phyloP scores from a whole-genome alignment of 1,140 invertebrate species.

The Ruditapes philippinarum region DNA sequence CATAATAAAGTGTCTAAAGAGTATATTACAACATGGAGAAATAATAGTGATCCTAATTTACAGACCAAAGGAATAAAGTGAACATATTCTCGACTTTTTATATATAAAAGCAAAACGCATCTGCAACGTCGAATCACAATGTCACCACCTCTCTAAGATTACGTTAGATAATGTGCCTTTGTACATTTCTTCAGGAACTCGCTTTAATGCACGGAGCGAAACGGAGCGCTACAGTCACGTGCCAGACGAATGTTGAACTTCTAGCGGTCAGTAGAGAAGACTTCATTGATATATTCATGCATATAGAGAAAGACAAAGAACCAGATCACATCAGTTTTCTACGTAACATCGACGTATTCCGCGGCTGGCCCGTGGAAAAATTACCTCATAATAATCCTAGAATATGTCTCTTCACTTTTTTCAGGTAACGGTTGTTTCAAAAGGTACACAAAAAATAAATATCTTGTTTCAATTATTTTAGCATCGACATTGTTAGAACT shows the following conservation, averaged over 20 bases:
- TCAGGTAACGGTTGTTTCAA: no score
- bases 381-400: constrained; percentile 83
- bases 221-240: constrained; percentile 85
- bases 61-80: no score
- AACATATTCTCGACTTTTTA: no score
- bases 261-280: constrained; percentile 85
- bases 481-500: no score
- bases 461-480: no score
- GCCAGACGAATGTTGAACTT: constrained; percentile 83
- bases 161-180: not conserved
- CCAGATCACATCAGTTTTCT: constrained; percentile 84
- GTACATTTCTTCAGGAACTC: constrained; percentile 79
- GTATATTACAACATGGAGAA: no score
- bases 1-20: no score
- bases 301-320: constrained; percentile 77
- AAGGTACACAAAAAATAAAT: no score
- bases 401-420: constrained; percentile 84
- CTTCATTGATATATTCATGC: constrained; percentile 86
- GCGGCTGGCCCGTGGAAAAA: constrained; percentile 82
- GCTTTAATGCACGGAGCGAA: constrained; percentile 84
- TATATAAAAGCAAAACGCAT: no score
- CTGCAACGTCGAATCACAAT: no score
- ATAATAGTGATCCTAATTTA: no score
- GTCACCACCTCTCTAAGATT: no score
- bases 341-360: constrained; percentile 75